Base-by-base conservation (phyloP, 2,888 invertebrate species). In the Himalopsyche japonica region DNA sequence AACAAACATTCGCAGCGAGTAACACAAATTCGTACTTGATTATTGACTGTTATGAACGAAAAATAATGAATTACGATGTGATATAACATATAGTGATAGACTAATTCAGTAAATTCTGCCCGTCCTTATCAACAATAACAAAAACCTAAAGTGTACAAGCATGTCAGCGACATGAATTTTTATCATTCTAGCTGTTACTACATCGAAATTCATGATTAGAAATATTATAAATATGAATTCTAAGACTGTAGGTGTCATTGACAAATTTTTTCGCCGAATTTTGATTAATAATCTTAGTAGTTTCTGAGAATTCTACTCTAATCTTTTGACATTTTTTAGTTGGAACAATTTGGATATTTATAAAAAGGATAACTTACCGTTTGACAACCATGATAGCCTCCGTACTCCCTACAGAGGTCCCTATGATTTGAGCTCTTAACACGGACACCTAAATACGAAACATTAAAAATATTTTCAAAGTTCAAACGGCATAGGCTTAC, bases 351-450 rank as follows among this genome's bases (percentile, higher is more conserved):
- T 70, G 70, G 70, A 30, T 70, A 27, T 70, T 70, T 70, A 70
- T 70, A 76, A 76, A 76, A n/a, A 76, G 20, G 20, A 57, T 37
- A 49, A 34, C 83, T 86, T 80, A 86, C 86, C 85, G 84, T 80
- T 86, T 86, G 64, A 86, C 86, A 82, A 86, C 92, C 92, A 92
- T 92, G 92, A 90, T 92, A 92, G 92, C 92, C 91, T 92, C 92
- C 92, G 92, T 92, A 90, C 90, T 91, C 90, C 91, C 92, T 90
- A 90, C 91, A 91, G 90, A 92, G 91, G 92, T 92, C 91, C 92
- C 92, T 92, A 92, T 92, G 92, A 91, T 92, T 92, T 90, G 43
- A 79, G 49, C 83, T 79, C 57, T 76, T 48, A 32, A 80, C 49
- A 37, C 82, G 43, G 80, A 81, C 84, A 47, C 43, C 81, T 84